phyloP scores from a whole-genome alignment of 2,797 vertebrate genomes.

The Lacerta viridis region DNA sequence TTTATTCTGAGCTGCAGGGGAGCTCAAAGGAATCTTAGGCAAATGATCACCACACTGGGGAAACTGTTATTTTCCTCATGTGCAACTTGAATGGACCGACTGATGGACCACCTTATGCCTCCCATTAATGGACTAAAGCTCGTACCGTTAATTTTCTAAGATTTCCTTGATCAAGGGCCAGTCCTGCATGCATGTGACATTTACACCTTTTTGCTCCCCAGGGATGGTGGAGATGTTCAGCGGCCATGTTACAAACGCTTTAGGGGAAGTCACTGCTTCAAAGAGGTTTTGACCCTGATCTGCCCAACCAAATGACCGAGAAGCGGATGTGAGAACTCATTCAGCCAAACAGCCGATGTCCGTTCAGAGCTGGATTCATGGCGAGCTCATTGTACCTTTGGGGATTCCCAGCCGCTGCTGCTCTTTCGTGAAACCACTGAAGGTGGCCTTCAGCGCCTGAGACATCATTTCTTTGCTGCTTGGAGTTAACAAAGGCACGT shows the following conservation, averaged over 20 bases:
- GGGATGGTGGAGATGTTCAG: background rate
- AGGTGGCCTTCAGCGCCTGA: conserved; percentile 96
- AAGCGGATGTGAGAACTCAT: background rate
- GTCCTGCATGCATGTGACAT: background rate
- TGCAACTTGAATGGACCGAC: too few species aligned
- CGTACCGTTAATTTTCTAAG: background rate
- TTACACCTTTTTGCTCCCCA: background rate
- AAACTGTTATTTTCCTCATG: background rate
- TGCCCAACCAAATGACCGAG: background rate
- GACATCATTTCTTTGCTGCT: conserved; percentile 99
- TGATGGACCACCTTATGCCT: too few species aligned
- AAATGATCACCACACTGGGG: too few species aligned
- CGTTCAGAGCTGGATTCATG: fast-evolving
- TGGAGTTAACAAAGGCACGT: conserved; percentile 95
- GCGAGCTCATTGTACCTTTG: conserved; percentile 85
- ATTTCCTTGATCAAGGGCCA: background rate
- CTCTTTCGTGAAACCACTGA: conserved; percentile 97
- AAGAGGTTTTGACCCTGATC: background rate
- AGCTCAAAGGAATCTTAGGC: background rate
- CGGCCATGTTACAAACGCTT: background rate
- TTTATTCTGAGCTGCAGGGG: background rate
- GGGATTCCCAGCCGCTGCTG: conserved; percentile 96
- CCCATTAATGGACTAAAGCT: background rate
- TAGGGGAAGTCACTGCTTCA: too few species aligned
- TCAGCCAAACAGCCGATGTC: background rate